phyloP scores from a whole-genome alignment of 1,140 invertebrate genomes.

The Drosophila kikkawai region DNA sequence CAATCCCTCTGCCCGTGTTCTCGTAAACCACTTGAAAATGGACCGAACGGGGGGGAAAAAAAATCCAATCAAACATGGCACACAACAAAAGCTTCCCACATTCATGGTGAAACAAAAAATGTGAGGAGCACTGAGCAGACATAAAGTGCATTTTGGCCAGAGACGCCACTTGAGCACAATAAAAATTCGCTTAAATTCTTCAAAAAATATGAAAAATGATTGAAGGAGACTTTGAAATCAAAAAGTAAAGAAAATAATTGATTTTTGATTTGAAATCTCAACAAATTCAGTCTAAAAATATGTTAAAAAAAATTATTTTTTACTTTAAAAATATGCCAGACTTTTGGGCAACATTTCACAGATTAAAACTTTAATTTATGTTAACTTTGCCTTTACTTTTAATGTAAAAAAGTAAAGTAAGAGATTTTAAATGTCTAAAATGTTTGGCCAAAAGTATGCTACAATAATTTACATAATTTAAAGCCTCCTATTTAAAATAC shows the following conservation, averaged over 20 bases:
- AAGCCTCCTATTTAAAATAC: neutral
- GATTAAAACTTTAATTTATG: too few species aligned
- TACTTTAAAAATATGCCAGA: too few species aligned
- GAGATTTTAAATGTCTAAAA: too few species aligned
- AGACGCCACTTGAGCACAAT: constrained; percentile 59
- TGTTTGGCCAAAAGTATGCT: too few species aligned
- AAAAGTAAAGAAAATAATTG: neutral
- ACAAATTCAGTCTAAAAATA: neutral
- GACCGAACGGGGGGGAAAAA: constrained; percentile 9
- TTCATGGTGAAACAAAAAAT: constrained; percentile 17
- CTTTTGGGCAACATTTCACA: too few species aligned
- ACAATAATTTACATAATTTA: too few species aligned
- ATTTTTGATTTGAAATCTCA: neutral
- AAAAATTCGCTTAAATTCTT: constrained; percentile 35
- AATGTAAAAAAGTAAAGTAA: too few species aligned
- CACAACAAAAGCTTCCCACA: constrained; percentile 46
- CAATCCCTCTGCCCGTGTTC: constrained; percentile 14
- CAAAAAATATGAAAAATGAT: constrained; percentile 30
- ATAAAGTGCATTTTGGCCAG: constrained; percentile 28
- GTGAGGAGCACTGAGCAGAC: constrained; percentile 7
- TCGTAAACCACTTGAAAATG: constrained; percentile 31
- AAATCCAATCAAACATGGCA: constrained; percentile 62
- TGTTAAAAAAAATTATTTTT: neutral
- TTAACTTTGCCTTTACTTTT: too few species aligned
- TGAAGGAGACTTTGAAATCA: neutral